Base-by-base conservation (phyloP, 2,888 invertebrate species). In the Scaptomyza parva region DNA sequence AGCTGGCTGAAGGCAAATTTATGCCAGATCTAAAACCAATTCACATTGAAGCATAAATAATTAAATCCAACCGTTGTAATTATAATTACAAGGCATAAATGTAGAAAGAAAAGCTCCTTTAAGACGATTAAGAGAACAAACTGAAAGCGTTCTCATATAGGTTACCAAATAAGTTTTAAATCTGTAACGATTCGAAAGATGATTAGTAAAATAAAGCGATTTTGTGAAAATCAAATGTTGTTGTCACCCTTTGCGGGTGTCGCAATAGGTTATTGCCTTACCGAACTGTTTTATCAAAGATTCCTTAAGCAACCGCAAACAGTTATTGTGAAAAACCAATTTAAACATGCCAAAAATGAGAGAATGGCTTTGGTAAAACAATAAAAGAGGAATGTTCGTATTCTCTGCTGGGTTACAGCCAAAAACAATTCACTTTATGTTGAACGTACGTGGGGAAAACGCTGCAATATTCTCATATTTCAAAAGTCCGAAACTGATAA, bases 361-460 rank as follows among this genome's bases (percentile, higher is more conserved):
- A n/a, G n/a, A n/a, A n/a, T n/a, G n/a, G n/a, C n/a, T 11, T 26
- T 26, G 11, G 11, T 11, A 28, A 28, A 28, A 9, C 28, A 28
- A 28, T 28, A 11, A 11, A 26, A 26, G 26, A 7, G 8, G 28
- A 54, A 64, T 17, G 61, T 63, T 26, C 50, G 61, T 0, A 8
- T 63, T 6, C 61, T 63, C n/a, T 63, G 63, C 33, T 60, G 18
- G 60, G 9, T 60, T 14, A 14, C 57, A 39, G 45, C 61, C 1
- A 59, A 39, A 59, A 59, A 22, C 43, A 59, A 26, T 26, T 11
- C 61, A 0, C 60, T 40, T 4, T 60, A 64, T 0, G 64, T 63
- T 3, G 41, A 63, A 3, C 41, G 51, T 4, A 63, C 63, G 1
- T 63, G 63, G 63, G 63, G 63, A 0, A 60, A 51, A 24, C 60